Evolutionary conservation across 2,888 invertebrate species (phyloP).

Genomic region (Loripinus fragilis): DNA sequence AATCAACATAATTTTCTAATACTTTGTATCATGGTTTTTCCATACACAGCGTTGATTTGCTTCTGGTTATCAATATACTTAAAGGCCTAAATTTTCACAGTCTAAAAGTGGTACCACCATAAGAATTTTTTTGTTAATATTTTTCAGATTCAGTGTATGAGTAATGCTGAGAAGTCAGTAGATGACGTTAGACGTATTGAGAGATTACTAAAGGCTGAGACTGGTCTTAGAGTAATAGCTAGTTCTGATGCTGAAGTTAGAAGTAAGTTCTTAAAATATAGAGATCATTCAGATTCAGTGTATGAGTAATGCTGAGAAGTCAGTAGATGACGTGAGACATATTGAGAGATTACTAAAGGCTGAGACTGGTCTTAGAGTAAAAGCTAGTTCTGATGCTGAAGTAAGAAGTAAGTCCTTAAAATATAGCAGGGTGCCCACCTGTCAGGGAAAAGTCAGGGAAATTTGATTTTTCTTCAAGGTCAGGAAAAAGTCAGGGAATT

Average conservation of each 20-base stretch:
- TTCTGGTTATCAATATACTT: too few relatives aligned
- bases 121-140: too few relatives aligned
- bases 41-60: too few relatives aligned
- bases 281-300: constrained; percentile 59
- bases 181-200: constrained; percentile 69
- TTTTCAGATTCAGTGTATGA: constrained; percentile 59
- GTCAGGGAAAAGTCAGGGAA: too few relatives aligned
- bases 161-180: constrained; percentile 70
- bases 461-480: too few relatives aligned
- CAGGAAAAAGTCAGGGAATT: too few relatives aligned
- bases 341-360: constrained; percentile 69
- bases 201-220: constrained; percentile 84
- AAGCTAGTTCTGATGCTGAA: constrained; percentile 84
- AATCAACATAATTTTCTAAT: too few relatives aligned
- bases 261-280: too few relatives aligned
- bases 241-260: constrained; percentile 86
- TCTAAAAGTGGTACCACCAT: too few relatives aligned
- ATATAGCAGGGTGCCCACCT: too few relatives aligned
- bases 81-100: too few relatives aligned
- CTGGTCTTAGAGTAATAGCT: constrained; percentile 84
- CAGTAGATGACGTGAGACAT: constrained; percentile 67
- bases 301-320: constrained; percentile 69
- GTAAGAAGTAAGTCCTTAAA: constrained; percentile 88
- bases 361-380: constrained; percentile 86
- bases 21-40: too few relatives aligned